phyloP scores from a whole-genome alignment of 2,888 invertebrate genomes.

The Dorcus hopei region DNA sequence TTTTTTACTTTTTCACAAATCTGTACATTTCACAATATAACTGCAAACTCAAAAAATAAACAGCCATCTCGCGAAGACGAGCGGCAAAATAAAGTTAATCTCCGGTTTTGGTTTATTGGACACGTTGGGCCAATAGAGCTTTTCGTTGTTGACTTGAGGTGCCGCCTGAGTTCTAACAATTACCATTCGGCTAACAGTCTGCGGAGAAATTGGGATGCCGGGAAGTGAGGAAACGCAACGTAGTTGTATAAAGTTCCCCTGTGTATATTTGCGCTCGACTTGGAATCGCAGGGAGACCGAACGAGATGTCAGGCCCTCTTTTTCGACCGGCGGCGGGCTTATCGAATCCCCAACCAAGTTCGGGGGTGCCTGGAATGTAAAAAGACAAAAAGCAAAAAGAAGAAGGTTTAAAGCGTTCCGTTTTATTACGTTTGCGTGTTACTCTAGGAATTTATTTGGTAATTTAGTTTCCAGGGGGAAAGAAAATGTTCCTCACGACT shows the following conservation, averaged over 20 bases:
- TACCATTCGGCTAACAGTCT: slow-evolving; percentile 27
- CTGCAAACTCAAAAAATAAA: neutral
- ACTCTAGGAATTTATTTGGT: slow-evolving; percentile 9
- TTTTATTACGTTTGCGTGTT: slow-evolving; percentile 9
- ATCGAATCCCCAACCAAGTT: slow-evolving; percentile 30
- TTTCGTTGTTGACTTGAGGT: slow-evolving; percentile 36
- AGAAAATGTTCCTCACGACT: neutral
- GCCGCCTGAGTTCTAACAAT: slow-evolving; percentile 27
- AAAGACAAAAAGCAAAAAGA: neutral
- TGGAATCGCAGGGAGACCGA: slow-evolving; percentile 32
- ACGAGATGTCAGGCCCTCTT: slow-evolving; percentile 30
- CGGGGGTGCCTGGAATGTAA: slow-evolving; percentile 31
- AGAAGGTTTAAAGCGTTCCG: slow-evolving; percentile 10
- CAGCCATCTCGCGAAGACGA: neutral
- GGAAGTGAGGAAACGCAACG: slow-evolving; percentile 38
- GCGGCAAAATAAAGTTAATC: slow-evolving; percentile 7
- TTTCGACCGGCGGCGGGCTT: slow-evolving; percentile 28
- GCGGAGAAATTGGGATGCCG: slow-evolving; percentile 34
- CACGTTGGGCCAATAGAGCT: slow-evolving; percentile 32
- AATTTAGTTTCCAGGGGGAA: slow-evolving; percentile 2
- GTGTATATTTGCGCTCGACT: slow-evolving; percentile 34
- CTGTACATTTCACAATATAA: too few relatives aligned
- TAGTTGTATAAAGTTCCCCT: slow-evolving; percentile 31
- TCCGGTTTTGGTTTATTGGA: slow-evolving; percentile 15
- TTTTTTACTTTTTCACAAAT: too few relatives aligned